Base-by-base conservation (phyloP, 23 tunicate genomes). In the Diplosoma virens region DNA sequence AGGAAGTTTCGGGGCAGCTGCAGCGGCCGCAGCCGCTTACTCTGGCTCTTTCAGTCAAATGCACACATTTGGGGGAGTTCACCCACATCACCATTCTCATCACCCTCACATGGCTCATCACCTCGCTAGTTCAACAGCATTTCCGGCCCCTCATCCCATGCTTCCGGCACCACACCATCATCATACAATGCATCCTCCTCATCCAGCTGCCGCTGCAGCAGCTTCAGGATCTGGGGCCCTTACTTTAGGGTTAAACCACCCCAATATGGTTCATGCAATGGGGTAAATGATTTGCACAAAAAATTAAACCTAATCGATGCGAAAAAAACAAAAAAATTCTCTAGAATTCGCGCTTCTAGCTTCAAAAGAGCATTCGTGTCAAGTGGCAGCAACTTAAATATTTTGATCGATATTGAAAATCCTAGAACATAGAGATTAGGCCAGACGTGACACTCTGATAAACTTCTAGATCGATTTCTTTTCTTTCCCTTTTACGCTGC, bases 11-110 rank as follows among this genome's bases (percentile, higher is more conserved):
- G 81, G 81, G 1, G 87, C 93, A 21, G 93, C 93, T 1, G 78
- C 81, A 35, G 96, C 93, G 23, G 87, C 84, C 25, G 78, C 96
- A 4, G 89, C 96, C 29, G 91, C 82, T 1, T 89, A 83, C 36
- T 85, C 87, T 22, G 96, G 96, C 56, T 89, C 92, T 7, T 86
- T 86, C 33, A 84, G 92, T 7, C 92, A 83, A 33, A 79, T 86
- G 84, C 92, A 86, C 74, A 80, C 92, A n/a, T 59, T 86, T 28
- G 83, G 92, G 9, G 84, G 92, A 1, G 76, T 86, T 22, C 83
- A 78, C 83, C 74, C 83, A 20, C 92, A 83, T 22, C 90, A 84
- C 60, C 92, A 71, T 34, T 70, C 69, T 24, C 84, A 79, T 47
- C 92, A 86, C 47, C 83, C 83, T 1, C 90, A 84, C 47, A 77